Base-by-base conservation (phyloP, 1,140 invertebrate genomes). In the Chelonus insularis region DNA sequence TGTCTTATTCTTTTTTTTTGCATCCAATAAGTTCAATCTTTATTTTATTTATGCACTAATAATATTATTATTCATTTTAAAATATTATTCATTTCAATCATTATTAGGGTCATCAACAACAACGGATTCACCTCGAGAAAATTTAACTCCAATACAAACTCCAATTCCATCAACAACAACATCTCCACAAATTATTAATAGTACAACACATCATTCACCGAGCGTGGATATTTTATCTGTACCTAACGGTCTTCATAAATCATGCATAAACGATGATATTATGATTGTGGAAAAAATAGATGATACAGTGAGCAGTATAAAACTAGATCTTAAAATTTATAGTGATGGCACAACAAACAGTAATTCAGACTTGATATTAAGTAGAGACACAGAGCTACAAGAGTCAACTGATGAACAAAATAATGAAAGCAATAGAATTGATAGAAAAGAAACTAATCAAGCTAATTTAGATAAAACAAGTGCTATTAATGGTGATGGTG, bases 71-170 rank as follows among this genome's bases (percentile, higher is more conserved):
- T 48, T 12, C 2, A 37, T 48, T 62, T n/a, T 37, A 54, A 51
- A 29, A 1, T 43, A 36, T 14, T 18, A 4, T 12, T 8, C 1
- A n/a, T n/a, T n/a, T n/a, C n/a, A n/a, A 29, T 57, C 32, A 1
- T 63, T 70, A 74, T 2, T 41, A 85, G 84, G 75, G 60, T 72
- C 78, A 41, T 84, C 84, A 12, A 65, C 79, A 57, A 77, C 84
- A 43, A 79, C 81, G 4, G 81, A 83, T 61, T 83, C 83, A 18
- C 82, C 74, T 8, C 75, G 67, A 20, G 81, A 78, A 47, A 41
- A 71, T 7, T 32, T 67, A 0, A 73, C 77, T 58, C 70, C 75
- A 2, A 69, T 78, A 29, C 68, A 71, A 60, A 74, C 73, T 14
- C 75, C 78, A 50, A 57, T 68, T 62, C 47, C 68, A 32, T 73